Base-by-base conservation (phyloP, 2,888 invertebrate genomes). In the Hirtodrosophila trivittata region DNA sequence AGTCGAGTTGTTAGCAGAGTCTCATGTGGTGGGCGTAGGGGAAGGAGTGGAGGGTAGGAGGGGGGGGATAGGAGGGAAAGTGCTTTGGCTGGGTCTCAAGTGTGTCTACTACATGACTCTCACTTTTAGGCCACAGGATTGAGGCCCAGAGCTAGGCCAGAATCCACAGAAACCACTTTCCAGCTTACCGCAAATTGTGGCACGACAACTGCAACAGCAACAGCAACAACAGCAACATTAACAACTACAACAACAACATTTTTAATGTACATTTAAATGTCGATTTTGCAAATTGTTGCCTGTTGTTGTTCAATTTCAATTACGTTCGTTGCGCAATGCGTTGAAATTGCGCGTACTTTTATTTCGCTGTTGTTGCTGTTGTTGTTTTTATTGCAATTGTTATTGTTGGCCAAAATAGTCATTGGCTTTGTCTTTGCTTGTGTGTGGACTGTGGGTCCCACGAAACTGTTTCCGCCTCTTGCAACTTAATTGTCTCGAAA, bases 61-160 rank as follows among this genome's bases (percentile, higher is more conserved):
- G 13, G 41, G 47, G 35, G 45, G 39, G 42, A 37, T 77, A 57
- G 60, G 66, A 75, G 66, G 86, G 69, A 82, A 86, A 86, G 80
- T 83, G 64, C 86, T 80, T 83, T 41, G 64, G 55, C 62, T 42
- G 55, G 66, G 83, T 78, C 80, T 86, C 80, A 67, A 80, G 86
- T 83, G 80, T 62, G 73, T 83, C n/a, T n/a, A n/a, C 86, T 86
- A 86, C 80, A 80, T 80, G 80, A 80, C 80, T 80, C 80, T 80
- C 80, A 80, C 80, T 80, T 80, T 80, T 80, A 62, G 58, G 52
- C 72, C 59, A 46, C 37, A 43, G 58, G 50, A 77, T 42, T 54
- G 16, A 33, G 46, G 10, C 59, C 12, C 10, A 46, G 32, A 12
- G 32, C 30, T 18, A 10, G 32, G 43, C 28, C 35, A 35, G 38